A percentile compares a stretch with the other conserved stretches of the same genome.
phyloP scores from a whole-genome alignment of 2,113 vertebrate species.

The Lycaon pictus region DNA sequence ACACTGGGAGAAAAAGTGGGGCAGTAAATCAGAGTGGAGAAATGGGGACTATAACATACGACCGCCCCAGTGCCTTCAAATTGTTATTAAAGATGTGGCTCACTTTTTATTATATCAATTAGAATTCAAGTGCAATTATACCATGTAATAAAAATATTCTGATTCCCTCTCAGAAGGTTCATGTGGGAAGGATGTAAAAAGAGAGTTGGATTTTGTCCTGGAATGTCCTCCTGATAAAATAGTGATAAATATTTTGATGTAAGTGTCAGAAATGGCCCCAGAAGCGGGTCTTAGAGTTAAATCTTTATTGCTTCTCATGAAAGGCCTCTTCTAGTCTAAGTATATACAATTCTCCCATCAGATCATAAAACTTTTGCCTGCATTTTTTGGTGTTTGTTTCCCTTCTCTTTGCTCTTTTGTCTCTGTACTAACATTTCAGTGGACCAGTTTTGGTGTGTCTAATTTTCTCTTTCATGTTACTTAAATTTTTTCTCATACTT shows the following conservation, averaged over 20 bases:
- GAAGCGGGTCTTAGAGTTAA: constrained; percentile 18
- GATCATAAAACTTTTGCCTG: not conserved
- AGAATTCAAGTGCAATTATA: constrained; percentile 44
- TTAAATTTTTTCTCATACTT: constrained; percentile 28
- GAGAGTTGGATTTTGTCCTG: not conserved
- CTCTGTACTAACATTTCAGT: not conserved
- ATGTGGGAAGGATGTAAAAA: constrained; percentile 2
- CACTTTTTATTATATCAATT: constrained; percentile 30
- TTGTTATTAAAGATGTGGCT: constrained; percentile 26
- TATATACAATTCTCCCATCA: not conserved
- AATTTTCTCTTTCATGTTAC: not conserved
- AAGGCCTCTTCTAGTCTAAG: constrained; percentile 8
- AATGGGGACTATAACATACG: not conserved
- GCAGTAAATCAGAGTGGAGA: not conserved
- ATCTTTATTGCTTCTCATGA: not conserved
- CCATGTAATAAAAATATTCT: constrained; percentile 23
- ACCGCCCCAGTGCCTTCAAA: not conserved
- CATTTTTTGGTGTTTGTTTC: not conserved
- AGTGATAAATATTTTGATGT: constrained; percentile 50
- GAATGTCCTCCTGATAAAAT: constrained; percentile 36
- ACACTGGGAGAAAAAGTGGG: not conserved
- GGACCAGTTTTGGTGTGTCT: not conserved
- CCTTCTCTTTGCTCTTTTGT: not conserved
- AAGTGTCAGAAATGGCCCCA: constrained; percentile 11
- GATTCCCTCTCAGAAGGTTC: not conserved